Evolutionary conservation across 53 echinoderm and acorn worm species (phyloP).

Genomic region (Mesocentrotus franciscanus): DNA sequence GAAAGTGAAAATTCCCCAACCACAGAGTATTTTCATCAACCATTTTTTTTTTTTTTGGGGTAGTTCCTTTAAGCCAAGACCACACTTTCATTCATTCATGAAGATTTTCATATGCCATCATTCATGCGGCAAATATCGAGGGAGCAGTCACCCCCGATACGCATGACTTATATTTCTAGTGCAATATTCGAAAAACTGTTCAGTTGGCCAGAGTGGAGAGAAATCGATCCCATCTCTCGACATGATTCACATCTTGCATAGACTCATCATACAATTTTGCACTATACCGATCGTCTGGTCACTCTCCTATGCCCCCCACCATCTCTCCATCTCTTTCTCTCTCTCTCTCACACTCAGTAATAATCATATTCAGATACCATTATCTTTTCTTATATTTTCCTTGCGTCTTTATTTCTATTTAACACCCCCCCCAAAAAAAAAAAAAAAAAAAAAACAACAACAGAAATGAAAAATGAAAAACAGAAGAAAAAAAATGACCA

Average conservation of each 20-base stretch:
- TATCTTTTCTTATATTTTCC: too few relatives aligned
- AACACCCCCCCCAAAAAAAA: background rate
- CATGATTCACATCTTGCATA: background rate
- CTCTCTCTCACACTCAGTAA: background rate
- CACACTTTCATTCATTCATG: background rate
- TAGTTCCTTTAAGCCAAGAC: too few relatives aligned
- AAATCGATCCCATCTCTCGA: background rate
- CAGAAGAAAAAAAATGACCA: background rate
- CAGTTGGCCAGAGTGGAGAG: background rate
- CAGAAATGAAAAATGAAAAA: too few relatives aligned
- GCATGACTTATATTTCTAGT: slow-evolving; percentile 22
- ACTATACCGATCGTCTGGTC: background rate
- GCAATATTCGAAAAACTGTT: background rate
- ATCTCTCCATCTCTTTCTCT: background rate
- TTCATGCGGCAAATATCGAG: background rate
- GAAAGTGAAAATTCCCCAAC: background rate
- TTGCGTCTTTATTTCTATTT: background rate
- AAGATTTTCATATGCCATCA: background rate
- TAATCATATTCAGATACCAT: background rate
- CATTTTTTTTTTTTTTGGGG: background rate
- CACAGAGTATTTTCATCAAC: background rate
- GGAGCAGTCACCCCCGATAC: background rate
- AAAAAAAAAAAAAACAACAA: background rate
- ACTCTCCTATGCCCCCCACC: background rate
- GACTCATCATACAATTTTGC: background rate